Evolutionary conservation across 2,888 invertebrate species (phyloP).

Genomic region (Eretmocerus hayati): DNA sequence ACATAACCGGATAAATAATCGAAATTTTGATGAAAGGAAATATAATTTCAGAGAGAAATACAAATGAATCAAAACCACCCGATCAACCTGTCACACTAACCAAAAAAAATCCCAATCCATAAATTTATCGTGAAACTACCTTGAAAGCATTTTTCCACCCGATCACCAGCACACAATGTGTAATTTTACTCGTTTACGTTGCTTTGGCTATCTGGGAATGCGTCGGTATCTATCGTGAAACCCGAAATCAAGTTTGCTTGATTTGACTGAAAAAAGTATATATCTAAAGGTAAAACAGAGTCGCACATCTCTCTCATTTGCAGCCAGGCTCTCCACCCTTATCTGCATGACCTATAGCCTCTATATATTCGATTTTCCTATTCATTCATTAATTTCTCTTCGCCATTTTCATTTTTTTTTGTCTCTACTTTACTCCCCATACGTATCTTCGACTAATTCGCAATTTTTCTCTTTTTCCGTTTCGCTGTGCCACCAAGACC

Average conservation of each 20-base stretch:
- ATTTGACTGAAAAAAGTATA: conserved; percentile 42
- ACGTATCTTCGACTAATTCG: background rate
- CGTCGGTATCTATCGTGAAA: conserved; percentile 50
- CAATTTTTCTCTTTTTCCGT: conserved; percentile 23
- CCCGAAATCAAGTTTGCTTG: conserved; percentile 51
- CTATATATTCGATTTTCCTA: too few relatives aligned
- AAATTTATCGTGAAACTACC: background rate
- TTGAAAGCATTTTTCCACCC: conserved; percentile 5
- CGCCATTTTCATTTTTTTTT: too few relatives aligned
- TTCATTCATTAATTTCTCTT: too few relatives aligned
- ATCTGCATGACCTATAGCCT: conserved; percentile 11
- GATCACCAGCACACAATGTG: conserved; percentile 39
- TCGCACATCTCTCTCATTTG: conserved; percentile 55
- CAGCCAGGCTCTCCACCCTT: conserved; percentile 11
- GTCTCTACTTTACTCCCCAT: background rate
- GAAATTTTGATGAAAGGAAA: too few relatives aligned
- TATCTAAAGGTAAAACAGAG: conserved; percentile 52
- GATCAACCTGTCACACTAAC: too few relatives aligned
- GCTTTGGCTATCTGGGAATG: conserved; percentile 57
- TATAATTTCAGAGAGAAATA: too few relatives aligned
- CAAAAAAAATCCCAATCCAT: too few relatives aligned
- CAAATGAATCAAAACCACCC: too few relatives aligned
- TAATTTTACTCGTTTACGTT: conserved; percentile 45
- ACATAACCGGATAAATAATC: too few relatives aligned
- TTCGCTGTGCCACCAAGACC: conserved; percentile 32